Percentiles rank a stretch among this genome's conserved stretches.
Evolutionary conservation across 1,140 invertebrate genomes (phyloP).

Genomic region (Drosophila santomea): DNA sequence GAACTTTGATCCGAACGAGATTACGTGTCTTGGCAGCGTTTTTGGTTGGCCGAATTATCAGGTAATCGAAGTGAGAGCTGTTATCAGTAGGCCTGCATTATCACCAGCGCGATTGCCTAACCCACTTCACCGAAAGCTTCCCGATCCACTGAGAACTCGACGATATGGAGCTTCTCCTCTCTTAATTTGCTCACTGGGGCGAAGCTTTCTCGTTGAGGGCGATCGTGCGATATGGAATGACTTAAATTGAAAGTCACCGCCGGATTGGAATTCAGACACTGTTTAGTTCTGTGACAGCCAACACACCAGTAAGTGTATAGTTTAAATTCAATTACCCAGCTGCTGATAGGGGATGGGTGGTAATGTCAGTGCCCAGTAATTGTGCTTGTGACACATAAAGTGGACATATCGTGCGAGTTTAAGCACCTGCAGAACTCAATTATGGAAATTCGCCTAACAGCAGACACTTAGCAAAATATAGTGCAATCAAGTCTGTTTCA

Average conservation of each 20-base stretch:
- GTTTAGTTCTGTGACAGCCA: conserved; percentile 62
- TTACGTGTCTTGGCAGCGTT: conserved; percentile 28
- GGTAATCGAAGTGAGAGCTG: conserved; percentile 12
- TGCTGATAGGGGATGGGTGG: no score
- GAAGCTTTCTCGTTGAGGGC: conserved; percentile 38
- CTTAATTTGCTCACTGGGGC: conserved; percentile 1
- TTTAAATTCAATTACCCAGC: conserved; percentile 16
- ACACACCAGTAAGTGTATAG: conserved; percentile 66
- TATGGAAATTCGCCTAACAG: conserved; percentile 11
- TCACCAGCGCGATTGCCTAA: conserved; percentile 29
- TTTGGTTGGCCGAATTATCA: conserved; percentile 20
- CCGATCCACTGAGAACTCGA: conserved; percentile 32
- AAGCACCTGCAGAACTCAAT: conserved; percentile 16
- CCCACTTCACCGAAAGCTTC: conserved; percentile 43
- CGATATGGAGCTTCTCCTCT: conserved; percentile 13
- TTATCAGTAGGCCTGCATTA: conserved; percentile 35
- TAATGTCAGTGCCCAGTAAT: conserved; percentile 16
- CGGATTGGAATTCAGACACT: conserved; percentile 70
- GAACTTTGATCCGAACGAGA: conserved; percentile 43
- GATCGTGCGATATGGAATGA: conserved; percentile 68
- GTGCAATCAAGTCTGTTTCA: background rate
- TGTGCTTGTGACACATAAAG: conserved; percentile 27
- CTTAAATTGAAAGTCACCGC: conserved; percentile 73
- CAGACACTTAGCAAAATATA: background rate
- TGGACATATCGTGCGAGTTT: conserved; percentile 29